phyloP scores from a whole-genome alignment of 2,888 invertebrate genomes.

The Phytoseiulus persimilis region DNA sequence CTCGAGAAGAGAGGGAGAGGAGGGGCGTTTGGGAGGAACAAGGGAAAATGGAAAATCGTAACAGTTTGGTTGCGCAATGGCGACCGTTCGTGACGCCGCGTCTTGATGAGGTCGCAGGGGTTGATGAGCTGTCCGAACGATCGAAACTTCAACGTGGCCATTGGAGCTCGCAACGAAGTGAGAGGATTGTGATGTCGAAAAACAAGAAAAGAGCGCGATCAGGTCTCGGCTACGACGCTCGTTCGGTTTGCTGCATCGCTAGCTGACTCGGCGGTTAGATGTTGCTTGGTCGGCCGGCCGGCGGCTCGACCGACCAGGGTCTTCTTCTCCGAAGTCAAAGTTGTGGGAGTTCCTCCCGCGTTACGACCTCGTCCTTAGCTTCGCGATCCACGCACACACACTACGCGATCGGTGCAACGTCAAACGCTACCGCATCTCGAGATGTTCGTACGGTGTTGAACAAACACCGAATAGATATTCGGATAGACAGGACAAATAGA shows the following conservation, averaged over 20 bases:
- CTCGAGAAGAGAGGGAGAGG: background rate
- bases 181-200: background rate
- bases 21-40: background rate
- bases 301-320: background rate
- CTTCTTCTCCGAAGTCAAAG: background rate
- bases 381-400: background rate
- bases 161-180: background rate
- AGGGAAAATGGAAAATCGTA: background rate
- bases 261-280: background rate
- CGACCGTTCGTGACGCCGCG: background rate
- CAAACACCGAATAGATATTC: background rate
- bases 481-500: background rate
- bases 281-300: background rate
- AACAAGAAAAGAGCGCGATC: background rate
- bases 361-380: background rate
- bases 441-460: background rate
- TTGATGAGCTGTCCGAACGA: background rate
- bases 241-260: background rate
- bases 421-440: background rate
- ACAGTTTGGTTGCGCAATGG: no score
- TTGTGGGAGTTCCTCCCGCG: constrained; percentile 5
- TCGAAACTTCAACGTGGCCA: background rate
- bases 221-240: background rate
- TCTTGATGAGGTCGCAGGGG: background rate
- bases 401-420: background rate